Evolutionary conservation across 2,888 invertebrate species (phyloP).

Genomic region (Caenorhabditis sp.): DNA sequence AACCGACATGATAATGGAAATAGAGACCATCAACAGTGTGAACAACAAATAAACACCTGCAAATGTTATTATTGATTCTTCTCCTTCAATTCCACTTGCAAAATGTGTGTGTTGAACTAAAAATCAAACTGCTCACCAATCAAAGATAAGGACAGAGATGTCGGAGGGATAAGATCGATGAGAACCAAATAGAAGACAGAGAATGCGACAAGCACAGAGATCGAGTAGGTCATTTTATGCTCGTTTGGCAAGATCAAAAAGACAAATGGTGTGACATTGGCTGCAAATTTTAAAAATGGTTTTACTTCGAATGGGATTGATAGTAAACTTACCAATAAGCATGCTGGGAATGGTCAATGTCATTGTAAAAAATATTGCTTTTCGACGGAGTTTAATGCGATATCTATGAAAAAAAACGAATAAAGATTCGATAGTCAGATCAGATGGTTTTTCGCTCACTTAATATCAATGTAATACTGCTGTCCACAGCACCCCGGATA

Average conservation of each 20-base stretch:
- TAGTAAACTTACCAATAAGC: slow-evolving; percentile 72
- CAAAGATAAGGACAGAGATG: slow-evolving; percentile 93
- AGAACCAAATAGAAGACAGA: slow-evolving; percentile 98
- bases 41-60: slow-evolving; percentile 92
- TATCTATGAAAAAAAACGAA: slow-evolving; percentile 48
- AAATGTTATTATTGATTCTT: no score
- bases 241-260: slow-evolving; percentile 85
- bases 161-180: slow-evolving; percentile 97
- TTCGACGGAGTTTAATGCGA: slow-evolving; percentile 68
- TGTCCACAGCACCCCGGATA: slow-evolving; percentile 78
- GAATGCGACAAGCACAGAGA: slow-evolving; percentile 95
- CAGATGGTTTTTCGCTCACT: slow-evolving; percentile 16
- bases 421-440: background rate
- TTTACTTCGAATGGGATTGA: background rate
- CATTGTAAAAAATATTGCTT: slow-evolving; percentile 77
- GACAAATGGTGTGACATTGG: slow-evolving; percentile 73
- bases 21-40: slow-evolving; percentile 96
- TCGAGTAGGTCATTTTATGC: slow-evolving; percentile 95
- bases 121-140: slow-evolving; percentile 86
- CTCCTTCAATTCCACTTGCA: background rate
- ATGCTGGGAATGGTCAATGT: slow-evolving; percentile 79
- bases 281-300: slow-evolving; percentile 53
- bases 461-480: slow-evolving; percentile 75
- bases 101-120: background rate
- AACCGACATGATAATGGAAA: slow-evolving; percentile 94